Evolutionary conservation across 2,888 invertebrate genomes (phyloP).

Genomic region (Drosophila anomelani): DNA sequence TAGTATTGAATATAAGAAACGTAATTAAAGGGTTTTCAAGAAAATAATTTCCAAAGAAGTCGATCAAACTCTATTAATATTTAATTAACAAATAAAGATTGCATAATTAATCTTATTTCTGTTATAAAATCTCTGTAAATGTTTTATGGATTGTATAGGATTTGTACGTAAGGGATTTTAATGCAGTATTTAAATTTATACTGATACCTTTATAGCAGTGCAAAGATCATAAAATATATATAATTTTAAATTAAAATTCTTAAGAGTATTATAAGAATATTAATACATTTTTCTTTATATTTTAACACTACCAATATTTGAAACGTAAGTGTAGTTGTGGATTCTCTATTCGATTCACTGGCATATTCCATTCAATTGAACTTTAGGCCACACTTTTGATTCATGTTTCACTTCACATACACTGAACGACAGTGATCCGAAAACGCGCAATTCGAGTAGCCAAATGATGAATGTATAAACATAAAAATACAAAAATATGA

Average conservation of each 20-base stretch:
- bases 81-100: not conserved
- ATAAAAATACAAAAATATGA: constrained; percentile 8
- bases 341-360: constrained; percentile 32
- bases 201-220: not conserved
- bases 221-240: not conserved
- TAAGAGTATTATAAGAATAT: not conserved
- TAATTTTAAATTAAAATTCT: not conserved
- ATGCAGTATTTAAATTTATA: not conserved
- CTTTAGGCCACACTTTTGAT: constrained; percentile 66
- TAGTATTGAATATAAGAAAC: too few species aligned
- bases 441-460: constrained; percentile 26
- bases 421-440: constrained; percentile 42
- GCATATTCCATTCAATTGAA: constrained; percentile 82
- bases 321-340: not conserved
- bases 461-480: constrained; percentile 10
- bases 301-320: constrained; percentile 26
- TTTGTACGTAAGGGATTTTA: not conserved
- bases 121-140: not conserved
- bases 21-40: too few species aligned
- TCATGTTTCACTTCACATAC: constrained; percentile 56
- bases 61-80: not conserved
- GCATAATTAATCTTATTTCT: not conserved
- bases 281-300: not conserved
- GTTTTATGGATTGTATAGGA: not conserved
- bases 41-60: not conserved